A percentile compares a stretch with the other conserved stretches of the same genome.
These are phyloP conservation scores for Thera obeliscata DNA, from an alignment of 2,888 invertebrate genomes.

Conservation along the genomic window DNA sequence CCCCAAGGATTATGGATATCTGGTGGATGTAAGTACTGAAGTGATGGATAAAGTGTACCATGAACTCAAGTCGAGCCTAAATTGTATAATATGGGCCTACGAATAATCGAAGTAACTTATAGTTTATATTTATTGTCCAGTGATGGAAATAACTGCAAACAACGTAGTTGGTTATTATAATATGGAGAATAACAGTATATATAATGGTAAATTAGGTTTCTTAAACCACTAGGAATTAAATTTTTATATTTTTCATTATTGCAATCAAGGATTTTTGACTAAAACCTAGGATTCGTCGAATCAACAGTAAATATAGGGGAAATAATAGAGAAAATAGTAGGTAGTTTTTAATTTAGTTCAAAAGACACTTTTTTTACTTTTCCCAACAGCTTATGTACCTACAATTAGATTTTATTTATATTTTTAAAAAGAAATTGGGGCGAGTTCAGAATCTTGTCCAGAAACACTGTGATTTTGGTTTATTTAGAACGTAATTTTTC, in stretches of 20 bases:
- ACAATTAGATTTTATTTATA: constrained; percentile 77
- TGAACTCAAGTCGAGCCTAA: constrained; percentile 69
- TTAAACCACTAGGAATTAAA: constrained; percentile 79
- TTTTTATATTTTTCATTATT: constrained; percentile 81
- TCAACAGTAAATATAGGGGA: constrained; percentile 58
- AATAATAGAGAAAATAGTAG: constrained; percentile 69
- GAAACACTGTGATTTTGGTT: constrained; percentile 82
- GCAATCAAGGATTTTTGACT: constrained; percentile 78
- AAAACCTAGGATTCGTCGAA: constrained; percentile 61
- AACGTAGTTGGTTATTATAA: constrained; percentile 67
- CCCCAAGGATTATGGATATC: constrained; percentile 53
- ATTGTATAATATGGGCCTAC: constrained; percentile 76
- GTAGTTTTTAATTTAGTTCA: constrained; percentile 72
- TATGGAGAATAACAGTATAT: constrained; percentile 76
- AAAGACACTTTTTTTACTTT: constrained; percentile 74
- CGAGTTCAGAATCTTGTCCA: constrained; percentile 79
- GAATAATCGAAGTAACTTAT: constrained; percentile 72
- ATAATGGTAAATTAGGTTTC: constrained; percentile 79
- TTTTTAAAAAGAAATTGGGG: constrained; percentile 66
- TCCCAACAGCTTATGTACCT: constrained; percentile 62
- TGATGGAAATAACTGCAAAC: constrained; percentile 46
- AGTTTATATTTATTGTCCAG: constrained; percentile 40
- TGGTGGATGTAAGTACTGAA: constrained; percentile 44
- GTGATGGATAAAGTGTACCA: constrained; percentile 40
- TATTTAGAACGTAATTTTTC: constrained; percentile 77